Percentiles rank a stretch among this genome's conserved stretches.
Conservation (phyloP, 2,113 vertebrate species). For the Phaethornis superciliosus region DNA sequence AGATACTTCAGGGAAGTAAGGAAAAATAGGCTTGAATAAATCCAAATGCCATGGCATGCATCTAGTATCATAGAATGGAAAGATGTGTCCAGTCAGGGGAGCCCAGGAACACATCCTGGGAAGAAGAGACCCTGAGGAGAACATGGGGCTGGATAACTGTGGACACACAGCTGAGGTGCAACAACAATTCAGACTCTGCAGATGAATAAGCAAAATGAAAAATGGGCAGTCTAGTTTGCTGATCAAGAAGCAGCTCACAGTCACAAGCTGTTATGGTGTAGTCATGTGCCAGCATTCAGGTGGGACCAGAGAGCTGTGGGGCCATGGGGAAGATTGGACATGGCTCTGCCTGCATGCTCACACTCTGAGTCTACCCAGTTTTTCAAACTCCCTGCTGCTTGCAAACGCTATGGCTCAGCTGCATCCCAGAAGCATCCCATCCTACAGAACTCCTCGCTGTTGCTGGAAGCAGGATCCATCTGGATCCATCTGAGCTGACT, state of each 20-base stretch:
- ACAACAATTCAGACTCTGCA: neutral
- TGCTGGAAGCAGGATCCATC: neutral
- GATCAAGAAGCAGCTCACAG: neutral
- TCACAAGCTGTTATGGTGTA: neutral
- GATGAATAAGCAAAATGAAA: neutral
- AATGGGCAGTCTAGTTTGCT: neutral
- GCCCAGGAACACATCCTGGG: neutral
- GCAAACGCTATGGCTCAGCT: neutral
- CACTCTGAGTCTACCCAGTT: neutral
- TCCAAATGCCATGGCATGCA: neutral
- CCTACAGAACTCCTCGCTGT: neutral
- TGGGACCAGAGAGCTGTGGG: neutral
- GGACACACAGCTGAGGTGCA: accelerated
- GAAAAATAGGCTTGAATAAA: neutral
- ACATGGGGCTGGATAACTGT: neutral
- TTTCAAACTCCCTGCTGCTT: neutral
- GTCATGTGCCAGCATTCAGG: neutral
- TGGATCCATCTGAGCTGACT: neutral
- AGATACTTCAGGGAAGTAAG: neutral
- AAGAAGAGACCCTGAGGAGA: neutral
- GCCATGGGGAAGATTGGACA: accelerated
- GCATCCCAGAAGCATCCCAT: neutral
- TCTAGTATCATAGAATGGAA: neutral
- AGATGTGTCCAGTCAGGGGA: neutral
- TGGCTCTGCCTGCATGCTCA: neutral